Conservation (phyloP, 2,113 vertebrate species). For the Neodon shergylaensis region DNA sequence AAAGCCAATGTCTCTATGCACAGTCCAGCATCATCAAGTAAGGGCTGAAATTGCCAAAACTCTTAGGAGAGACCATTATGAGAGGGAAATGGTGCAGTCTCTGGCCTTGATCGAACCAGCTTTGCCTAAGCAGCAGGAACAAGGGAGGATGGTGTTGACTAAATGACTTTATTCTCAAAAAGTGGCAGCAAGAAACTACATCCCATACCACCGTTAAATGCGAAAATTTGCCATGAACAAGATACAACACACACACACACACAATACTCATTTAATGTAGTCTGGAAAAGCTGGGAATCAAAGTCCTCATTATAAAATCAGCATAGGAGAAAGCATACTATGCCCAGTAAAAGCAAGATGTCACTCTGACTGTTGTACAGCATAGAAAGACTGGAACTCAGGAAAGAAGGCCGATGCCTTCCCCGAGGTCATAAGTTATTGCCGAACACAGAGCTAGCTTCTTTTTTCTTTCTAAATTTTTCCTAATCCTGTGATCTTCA, state of each 20-base stretch:
- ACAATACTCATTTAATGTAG: background rate
- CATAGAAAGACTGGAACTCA: background rate
- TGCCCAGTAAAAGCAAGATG: conserved; percentile 47
- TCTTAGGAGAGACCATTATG: background rate
- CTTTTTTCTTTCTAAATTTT: background rate
- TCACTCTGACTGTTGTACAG: background rate
- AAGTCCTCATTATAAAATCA: conserved; percentile 49
- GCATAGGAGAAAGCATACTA: conserved; percentile 57
- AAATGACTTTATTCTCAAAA: conserved; percentile 14
- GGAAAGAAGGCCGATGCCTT: background rate
- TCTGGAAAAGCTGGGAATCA: background rate
- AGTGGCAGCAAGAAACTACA: background rate
- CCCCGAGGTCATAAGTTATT: conserved; percentile 15
- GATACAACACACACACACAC: background rate
- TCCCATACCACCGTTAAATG: background rate
- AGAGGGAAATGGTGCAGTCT: background rate
- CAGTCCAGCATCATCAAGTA: background rate
- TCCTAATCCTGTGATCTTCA: background rate
- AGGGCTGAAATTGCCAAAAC: background rate
- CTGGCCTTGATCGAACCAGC: background rate
- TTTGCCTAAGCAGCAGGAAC: background rate
- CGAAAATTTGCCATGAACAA: background rate
- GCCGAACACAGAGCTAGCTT: background rate
- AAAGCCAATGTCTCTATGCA: background rate
- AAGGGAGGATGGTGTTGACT: background rate